Percentiles rank a stretch among this genome's conserved stretches.
phyloP scores from a whole-genome alignment of 1,140 invertebrate species.

The Apis dorsata region DNA sequence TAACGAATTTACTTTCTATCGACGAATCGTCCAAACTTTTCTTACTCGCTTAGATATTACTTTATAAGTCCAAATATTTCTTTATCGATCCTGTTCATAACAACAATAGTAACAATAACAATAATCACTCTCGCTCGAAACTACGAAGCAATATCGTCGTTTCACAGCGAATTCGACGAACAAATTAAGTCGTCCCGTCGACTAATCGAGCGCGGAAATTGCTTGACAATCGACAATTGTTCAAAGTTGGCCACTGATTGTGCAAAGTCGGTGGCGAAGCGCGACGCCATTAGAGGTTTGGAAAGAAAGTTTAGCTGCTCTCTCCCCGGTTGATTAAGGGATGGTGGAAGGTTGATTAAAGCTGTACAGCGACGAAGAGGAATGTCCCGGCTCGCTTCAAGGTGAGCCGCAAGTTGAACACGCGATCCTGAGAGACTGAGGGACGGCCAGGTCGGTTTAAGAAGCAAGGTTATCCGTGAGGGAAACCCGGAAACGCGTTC shows the following conservation, averaged over 20 bases:
- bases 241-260: not conserved
- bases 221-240: too few relatives aligned
- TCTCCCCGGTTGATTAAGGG: conserved; percentile 36
- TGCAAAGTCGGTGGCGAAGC: not conserved
- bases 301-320: not conserved
- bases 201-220: not conserved
- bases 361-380: conserved; percentile 49
- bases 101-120: too few relatives aligned
- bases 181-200: too few relatives aligned
- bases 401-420: conserved; percentile 46
- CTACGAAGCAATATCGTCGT: too few relatives aligned
- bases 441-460: conserved; percentile 14
- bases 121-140: too few relatives aligned
- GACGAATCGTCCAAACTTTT: too few relatives aligned
- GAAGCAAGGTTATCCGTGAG: conserved; percentile 10
- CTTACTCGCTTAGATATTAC: too few relatives aligned
- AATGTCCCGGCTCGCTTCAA: conserved; percentile 57
- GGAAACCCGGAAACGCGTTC: conserved; percentile 27
- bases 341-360: conserved; percentile 37
- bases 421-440: conserved; percentile 46
- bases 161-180: too few relatives aligned
- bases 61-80: too few relatives aligned
- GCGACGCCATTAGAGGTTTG: not conserved
- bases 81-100: too few relatives aligned
- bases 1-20: too few relatives aligned